These are phyloP conservation scores for Metacarcinus magister DNA, from an alignment of 2,888 invertebrate species.

Conservation along the genomic window DNA sequence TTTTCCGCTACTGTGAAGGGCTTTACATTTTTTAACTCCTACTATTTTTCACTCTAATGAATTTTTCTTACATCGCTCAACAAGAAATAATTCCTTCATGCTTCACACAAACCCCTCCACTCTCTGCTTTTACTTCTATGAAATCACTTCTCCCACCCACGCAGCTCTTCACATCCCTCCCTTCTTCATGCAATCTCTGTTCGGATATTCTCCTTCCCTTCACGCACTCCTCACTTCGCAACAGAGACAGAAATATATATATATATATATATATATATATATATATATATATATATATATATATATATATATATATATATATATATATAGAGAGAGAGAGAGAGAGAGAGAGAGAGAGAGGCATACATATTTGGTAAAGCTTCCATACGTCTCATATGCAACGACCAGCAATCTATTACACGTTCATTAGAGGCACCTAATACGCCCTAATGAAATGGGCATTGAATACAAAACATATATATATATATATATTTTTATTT, in stretches of 20 bases:
- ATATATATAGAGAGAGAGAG: too few species aligned
- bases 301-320: too few species aligned
- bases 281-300: too few species aligned
- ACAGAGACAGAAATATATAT: not conserved
- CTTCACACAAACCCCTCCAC: too few species aligned
- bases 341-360: not conserved
- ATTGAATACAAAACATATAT: not conserved
- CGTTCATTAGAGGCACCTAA: not conserved
- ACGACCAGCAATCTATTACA: too few species aligned
- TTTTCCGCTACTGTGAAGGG: not conserved
- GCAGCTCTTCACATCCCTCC: not conserved
- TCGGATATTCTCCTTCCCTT: not conserved
- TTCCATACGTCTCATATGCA: too few species aligned
- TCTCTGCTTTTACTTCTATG: not conserved
- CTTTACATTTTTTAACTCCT: not conserved
- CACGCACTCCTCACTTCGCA: not conserved
- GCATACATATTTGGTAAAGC: too few species aligned
- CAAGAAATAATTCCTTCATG: too few species aligned
- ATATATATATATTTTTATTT: too few species aligned
- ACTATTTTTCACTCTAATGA: not conserved
- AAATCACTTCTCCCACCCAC: not conserved
- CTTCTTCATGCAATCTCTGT: not conserved
- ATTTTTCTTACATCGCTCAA: not conserved
- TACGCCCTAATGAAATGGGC: not conserved
- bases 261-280: too few species aligned